Evolutionary conservation across 1,140 invertebrate species (phyloP).

Genomic region (Lepidotrigona ventralis): DNA sequence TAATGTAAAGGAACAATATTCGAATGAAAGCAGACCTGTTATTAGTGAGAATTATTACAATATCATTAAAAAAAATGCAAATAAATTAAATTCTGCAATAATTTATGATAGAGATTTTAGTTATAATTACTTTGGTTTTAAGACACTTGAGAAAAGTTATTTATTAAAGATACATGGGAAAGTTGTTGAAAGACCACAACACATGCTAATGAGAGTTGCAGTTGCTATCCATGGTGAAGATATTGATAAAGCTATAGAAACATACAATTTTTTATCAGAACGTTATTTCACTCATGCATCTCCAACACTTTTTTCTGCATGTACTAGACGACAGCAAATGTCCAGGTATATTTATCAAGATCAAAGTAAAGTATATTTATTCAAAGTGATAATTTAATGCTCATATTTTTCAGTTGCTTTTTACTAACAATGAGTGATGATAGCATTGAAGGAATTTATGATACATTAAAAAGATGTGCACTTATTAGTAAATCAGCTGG

Average conservation of each 20-base stretch:
- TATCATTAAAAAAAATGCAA: conserved; percentile 93
- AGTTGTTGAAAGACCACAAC: conserved; percentile 97
- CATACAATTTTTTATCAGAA: conserved; percentile 97
- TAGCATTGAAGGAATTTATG: conserved; percentile 99
- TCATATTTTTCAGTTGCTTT: conserved; percentile 88
- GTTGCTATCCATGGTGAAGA: conserved; percentile 98
- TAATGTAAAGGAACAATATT: conserved; percentile 87
- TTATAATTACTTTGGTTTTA: conserved; percentile 99
- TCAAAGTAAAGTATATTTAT: conserved; percentile 8
- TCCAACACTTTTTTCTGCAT: conserved; percentile 97
- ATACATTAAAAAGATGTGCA: conserved; percentile 96
- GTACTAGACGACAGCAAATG: conserved; percentile 94
- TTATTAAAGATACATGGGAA: conserved; percentile 96
- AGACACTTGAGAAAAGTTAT: conserved; percentile 98
- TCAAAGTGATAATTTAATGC: conserved; percentile 5
- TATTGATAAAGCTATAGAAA: conserved; percentile 96
- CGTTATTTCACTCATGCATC: conserved; percentile 99
- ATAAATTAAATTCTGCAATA: conserved; percentile 96
- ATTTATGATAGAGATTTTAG: conserved; percentile 98
- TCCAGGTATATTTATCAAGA: conserved; percentile 83
- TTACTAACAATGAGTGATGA: conserved; percentile 97
- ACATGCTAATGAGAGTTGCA: conserved; percentile 99
- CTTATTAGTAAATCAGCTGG: conserved; percentile 98
- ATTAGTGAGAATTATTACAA: conserved; percentile 92
- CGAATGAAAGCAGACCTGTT: conserved; percentile 87